phyloP scores from a whole-genome alignment of 2,797 vertebrate species.

The Knipowitschia caucasica region DNA sequence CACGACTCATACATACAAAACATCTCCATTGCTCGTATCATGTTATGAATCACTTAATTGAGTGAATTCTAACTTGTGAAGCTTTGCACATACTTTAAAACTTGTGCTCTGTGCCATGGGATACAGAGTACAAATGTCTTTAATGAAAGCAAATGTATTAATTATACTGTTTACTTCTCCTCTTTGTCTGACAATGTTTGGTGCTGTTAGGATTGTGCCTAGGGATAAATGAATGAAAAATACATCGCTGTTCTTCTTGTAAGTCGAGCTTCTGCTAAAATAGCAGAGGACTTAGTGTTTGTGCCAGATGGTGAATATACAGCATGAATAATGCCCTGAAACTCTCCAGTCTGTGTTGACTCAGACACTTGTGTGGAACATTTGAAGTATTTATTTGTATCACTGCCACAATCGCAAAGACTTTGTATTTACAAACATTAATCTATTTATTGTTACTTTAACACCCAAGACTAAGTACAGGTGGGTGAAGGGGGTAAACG shows the following conservation, averaged over 20 bases:
- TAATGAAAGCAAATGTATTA: constrained; percentile 48
- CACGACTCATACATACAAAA: too few species aligned
- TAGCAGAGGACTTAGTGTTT: constrained; percentile 45
- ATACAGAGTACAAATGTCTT: constrained; percentile 21
- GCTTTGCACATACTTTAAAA: background rate
- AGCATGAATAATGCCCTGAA: constrained; percentile 45
- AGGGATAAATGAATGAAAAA: constrained; percentile 47
- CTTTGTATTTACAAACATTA: too few species aligned
- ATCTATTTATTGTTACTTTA: too few species aligned
- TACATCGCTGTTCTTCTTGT: constrained; percentile 32
- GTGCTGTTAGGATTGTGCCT: constrained; percentile 35
- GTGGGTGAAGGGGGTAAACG: too few species aligned
- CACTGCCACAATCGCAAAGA: background rate
- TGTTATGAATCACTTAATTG: too few species aligned
- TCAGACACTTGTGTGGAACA: constrained; percentile 33
- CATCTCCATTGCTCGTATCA: too few species aligned
- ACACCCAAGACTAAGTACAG: too few species aligned
- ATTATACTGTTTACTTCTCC: constrained; percentile 51
- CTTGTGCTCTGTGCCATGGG: background rate
- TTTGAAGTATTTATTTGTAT: constrained; percentile 28
- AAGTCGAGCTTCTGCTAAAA: constrained; percentile 39
- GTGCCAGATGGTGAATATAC: constrained; percentile 57
- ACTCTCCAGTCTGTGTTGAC: constrained; percentile 50
- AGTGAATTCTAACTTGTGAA: background rate
- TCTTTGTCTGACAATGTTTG: constrained; percentile 39